Conservation (phyloP, 2,113 vertebrate species). For the Orthonyx spaldingii region DNA sequence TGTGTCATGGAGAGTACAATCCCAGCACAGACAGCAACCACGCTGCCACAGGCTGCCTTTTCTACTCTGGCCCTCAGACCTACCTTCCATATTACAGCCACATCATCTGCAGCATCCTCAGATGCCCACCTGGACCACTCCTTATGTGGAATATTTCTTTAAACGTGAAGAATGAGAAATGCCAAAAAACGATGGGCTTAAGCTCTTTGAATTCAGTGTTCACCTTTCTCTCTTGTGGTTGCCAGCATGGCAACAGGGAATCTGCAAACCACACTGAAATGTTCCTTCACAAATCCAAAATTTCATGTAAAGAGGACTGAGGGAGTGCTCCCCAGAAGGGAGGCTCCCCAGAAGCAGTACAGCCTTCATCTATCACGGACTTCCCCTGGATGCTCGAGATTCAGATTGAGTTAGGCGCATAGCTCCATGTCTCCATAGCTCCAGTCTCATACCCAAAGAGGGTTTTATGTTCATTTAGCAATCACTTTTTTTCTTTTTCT, state of each 20-base stretch:
- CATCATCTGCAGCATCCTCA: not conserved
- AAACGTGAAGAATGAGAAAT: not conserved
- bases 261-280: not conserved
- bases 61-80: rapidly evolving
- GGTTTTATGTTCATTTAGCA: not conserved
- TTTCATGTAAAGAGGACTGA: not conserved
- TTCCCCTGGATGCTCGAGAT: not conserved
- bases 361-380: not conserved
- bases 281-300: not conserved
- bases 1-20: not conserved
- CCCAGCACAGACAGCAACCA: not conserved
- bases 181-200: rapidly evolving
- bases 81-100: not conserved
- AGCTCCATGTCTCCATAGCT: not conserved
- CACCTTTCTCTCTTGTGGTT: not conserved
- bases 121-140: not conserved
- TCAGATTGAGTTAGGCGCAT: not conserved
- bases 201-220: not conserved
- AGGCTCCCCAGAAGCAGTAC: not conserved
- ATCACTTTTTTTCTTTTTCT: not conserved
- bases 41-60: rapidly evolving
- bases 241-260: not conserved
- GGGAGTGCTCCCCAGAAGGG: not conserved
- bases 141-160: not conserved
- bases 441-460: rapidly evolving